These are phyloP conservation scores for Bombus waltoni DNA, from an alignment of 1,140 invertebrate genomes.

Conservation along the genomic window DNA sequence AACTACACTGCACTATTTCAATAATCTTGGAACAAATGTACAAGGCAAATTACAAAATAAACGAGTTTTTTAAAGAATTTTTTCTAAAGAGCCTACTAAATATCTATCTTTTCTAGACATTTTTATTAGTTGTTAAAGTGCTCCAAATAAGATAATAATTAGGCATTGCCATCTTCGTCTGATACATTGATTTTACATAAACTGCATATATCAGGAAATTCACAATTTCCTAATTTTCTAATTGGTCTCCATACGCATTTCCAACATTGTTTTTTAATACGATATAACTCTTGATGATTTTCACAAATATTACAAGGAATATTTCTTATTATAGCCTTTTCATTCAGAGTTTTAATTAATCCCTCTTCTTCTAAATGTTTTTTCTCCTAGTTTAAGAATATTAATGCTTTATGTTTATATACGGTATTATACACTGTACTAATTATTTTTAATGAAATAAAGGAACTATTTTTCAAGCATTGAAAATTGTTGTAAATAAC, in stretches of 20 bases:
- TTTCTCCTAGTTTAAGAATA: constrained; percentile 23
- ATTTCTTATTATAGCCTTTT: constrained; percentile 3
- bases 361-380: constrained; percentile 22
- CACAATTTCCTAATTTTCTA: constrained; percentile 17
- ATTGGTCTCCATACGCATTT: constrained; percentile 26
- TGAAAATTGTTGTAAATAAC: neutral
- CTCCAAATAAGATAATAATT: neutral
- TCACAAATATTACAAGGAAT: constrained; percentile 14
- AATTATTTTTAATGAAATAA: neutral
- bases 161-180: neutral
- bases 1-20: constrained; percentile 59
- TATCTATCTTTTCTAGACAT: neutral
- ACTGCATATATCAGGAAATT: constrained; percentile 14
- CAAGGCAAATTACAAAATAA: constrained; percentile 74
- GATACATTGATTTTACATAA: constrained; percentile 26
- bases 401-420: constrained; percentile 5
- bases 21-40: constrained; percentile 69
- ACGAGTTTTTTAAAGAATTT: constrained; percentile 75
- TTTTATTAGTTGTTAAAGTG: neutral
- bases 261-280: constrained; percentile 39
- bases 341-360: constrained; percentile 10
- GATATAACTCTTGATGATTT: constrained; percentile 14
- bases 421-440: neutral
- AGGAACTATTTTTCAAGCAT: neutral
- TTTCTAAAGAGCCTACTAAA: constrained; percentile 5